Evolutionary conservation across 1,140 invertebrate genomes (phyloP).

Genomic region (Solenopsis fugax): DNA sequence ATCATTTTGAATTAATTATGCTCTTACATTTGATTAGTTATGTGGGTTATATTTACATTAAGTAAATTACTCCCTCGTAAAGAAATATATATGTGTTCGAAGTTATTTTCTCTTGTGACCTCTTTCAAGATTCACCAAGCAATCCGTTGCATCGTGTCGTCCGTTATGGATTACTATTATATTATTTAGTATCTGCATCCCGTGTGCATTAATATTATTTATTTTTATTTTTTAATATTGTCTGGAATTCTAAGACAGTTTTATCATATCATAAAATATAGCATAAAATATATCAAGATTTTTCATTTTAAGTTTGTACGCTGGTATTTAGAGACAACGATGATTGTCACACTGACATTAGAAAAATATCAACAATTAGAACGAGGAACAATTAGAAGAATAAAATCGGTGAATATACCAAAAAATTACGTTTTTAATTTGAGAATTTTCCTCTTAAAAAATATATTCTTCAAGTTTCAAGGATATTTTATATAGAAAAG

Average conservation of each 20-base stretch:
- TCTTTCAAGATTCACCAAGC: neutral
- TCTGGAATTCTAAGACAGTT: neutral
- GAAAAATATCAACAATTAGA: neutral
- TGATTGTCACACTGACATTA: neutral
- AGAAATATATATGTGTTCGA: neutral
- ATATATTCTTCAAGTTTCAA: too few species aligned
- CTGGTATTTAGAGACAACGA: neutral
- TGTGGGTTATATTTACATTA: neutral
- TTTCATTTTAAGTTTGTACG: neutral
- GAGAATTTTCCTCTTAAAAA: too few species aligned
- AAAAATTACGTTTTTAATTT: too few species aligned
- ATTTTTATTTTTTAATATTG: slow-evolving; percentile 35
- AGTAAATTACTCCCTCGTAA: neutral
- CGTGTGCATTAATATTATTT: neutral
- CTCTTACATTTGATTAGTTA: neutral
- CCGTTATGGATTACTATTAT: slow-evolving; percentile 21
- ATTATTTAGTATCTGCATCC: slow-evolving; percentile 11
- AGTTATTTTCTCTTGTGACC: neutral
- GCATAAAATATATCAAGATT: neutral
- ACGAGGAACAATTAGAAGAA: slow-evolving; percentile 36
- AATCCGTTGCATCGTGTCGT: neutral
- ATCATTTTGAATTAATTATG: neutral
- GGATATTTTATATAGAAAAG: too few species aligned
- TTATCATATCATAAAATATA: neutral
- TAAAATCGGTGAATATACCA: neutral